Percentiles rank a stretch among this genome's conserved stretches.
Conservation (phyloP, 2,797 vertebrate genomes). For the Cuculus canorus region DNA sequence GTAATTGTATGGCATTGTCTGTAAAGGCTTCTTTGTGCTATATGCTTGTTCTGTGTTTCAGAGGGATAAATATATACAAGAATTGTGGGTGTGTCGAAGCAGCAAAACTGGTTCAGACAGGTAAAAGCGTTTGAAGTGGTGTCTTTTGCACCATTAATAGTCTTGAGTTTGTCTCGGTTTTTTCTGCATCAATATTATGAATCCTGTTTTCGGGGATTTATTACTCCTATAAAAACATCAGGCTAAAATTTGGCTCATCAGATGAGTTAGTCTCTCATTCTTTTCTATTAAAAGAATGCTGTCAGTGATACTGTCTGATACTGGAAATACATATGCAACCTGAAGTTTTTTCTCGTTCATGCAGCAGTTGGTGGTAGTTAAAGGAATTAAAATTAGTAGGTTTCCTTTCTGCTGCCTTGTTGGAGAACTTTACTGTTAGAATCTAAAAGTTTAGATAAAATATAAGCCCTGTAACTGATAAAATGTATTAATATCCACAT, state of each 20-base stretch:
- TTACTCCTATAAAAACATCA: background rate
- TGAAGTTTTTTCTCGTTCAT: background rate
- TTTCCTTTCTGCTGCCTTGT: background rate
- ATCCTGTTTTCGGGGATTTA: conserved; percentile 21
- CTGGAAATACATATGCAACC: background rate
- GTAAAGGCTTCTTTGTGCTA: conserved; percentile 77
- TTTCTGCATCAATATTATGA: conserved; percentile 50
- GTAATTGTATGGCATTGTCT: conserved; percentile 78
- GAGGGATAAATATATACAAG: conserved; percentile 73
- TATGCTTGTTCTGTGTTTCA: conserved; percentile 64
- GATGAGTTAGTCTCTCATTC: background rate
- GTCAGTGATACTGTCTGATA: background rate
- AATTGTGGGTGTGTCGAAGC: conserved; percentile 74
- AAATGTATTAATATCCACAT: background rate
- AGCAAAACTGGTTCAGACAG: conserved; percentile 66
- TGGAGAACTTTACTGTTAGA: background rate
- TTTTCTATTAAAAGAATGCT: background rate
- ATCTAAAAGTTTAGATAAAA: background rate
- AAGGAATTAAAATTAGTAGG: background rate
- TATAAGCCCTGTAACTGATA: background rate
- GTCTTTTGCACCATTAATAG: conserved; percentile 38
- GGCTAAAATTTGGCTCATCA: background rate
- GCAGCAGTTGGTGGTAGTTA: background rate
- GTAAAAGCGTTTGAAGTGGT: conserved; percentile 62
- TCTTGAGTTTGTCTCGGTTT: conserved; percentile 17